Evolutionary conservation across 1,140 invertebrate genomes (phyloP), one percentile per base, ranked within the genome.

Genomic region (Panagrolaimus sp.): DNA sequence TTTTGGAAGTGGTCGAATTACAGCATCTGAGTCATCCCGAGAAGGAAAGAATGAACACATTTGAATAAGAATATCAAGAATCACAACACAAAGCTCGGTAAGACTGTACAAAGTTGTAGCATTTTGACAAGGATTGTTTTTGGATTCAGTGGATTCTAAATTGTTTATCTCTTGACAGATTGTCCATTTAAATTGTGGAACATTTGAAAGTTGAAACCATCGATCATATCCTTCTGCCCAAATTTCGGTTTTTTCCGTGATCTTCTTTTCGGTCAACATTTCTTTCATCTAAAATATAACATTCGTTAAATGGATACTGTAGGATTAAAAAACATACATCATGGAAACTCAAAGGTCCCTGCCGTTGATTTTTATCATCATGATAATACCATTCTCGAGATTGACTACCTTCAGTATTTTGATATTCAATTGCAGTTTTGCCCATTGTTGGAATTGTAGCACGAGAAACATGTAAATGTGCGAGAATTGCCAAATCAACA

Each of bases 181-280:
- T 6, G 79, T 84, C 96, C 96, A 99, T 84, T 96, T 94, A 1
- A 98, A 86, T 84, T 98, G 95, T 0, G 94, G 89, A 38, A 99
- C 89, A 72, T 90, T 88, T 52, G 89, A 88, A 43, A 98, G 83
- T 21, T 90, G 89, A 58, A 90, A 88, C 96, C 96, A 99, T 1
- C 91, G 91, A 81, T 98, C 93, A 87, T 98, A 90, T 26, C 95
- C 95, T 83, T 93, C 91, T 4, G 95, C 93, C 96, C 96, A 99
- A 78, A 93, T 94, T 82, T 93, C 90, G 0, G 94, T 97, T 84
- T 93, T 93, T 47, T 88, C 87, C 78, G 88, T 91, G 26, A 98
- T 88, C 68, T 88, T 86, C 63, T 89, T 86, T 47, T 86, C 84
- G 47, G 83, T 76, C 78, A 84, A 89, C n/a, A 89, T 82, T 52